These are phyloP conservation scores for Meles meles DNA, from an alignment of 2,113 vertebrate species.

Conservation along the genomic window DNA sequence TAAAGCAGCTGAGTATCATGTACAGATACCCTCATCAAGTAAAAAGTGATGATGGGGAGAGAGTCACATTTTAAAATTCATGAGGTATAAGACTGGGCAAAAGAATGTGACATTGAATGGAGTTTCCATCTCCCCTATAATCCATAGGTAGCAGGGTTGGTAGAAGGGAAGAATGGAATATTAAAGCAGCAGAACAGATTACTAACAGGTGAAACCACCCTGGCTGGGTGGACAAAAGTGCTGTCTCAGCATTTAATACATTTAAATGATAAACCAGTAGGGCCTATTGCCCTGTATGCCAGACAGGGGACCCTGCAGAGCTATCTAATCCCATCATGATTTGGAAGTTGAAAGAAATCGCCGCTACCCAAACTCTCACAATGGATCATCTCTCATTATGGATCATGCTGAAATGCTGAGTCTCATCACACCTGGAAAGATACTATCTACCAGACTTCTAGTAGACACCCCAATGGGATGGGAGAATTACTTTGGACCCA, in stretches of 20 bases:
- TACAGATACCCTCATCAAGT: neutral
- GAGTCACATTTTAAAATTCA: neutral
- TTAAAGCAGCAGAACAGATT: neutral
- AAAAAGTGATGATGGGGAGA: no score
- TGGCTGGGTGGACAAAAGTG: neutral
- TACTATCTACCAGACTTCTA: neutral
- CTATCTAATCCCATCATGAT: neutral
- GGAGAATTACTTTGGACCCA: neutral
- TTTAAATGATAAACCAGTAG: neutral
- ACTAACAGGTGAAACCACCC: neutral
- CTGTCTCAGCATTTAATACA: neutral
- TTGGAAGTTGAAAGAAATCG: neutral
- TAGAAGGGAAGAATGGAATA: neutral
- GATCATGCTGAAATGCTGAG: neutral
- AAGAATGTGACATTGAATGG: neutral
- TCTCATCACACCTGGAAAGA: neutral
- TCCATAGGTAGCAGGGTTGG: neutral
- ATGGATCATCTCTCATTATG: neutral
- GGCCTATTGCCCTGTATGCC: neutral
- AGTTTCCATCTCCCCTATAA: neutral
- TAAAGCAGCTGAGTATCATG: neutral
- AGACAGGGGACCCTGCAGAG: neutral
- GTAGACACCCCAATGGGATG: neutral
- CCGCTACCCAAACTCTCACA: neutral
- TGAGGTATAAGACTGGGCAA: neutral